These are phyloP conservation scores for Conus ventricosus DNA, from an alignment of 1,140 invertebrate species.

Conservation along the genomic window DNA sequence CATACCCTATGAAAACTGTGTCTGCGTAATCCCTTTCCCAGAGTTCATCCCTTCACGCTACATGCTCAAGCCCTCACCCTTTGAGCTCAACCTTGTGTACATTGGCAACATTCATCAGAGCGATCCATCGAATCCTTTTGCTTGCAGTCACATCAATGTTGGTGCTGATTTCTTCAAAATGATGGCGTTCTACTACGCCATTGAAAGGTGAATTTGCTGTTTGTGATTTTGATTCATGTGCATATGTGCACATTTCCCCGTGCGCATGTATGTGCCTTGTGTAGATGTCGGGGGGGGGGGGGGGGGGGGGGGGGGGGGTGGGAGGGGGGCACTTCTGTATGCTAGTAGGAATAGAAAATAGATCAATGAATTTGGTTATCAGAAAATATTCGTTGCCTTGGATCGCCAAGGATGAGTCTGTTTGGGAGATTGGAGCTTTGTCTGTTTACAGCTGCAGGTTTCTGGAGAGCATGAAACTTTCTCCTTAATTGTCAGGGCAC, in stretches of 20 bases:
- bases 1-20: conserved; percentile 32
- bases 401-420: too few relatives aligned
- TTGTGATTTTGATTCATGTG: background rate
- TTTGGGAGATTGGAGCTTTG: too few relatives aligned
- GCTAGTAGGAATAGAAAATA: background rate
- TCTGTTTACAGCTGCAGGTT: too few relatives aligned
- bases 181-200: conserved; percentile 61
- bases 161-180: conserved; percentile 63
- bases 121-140: conserved; percentile 46
- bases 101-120: conserved; percentile 66
- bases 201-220: background rate
- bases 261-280: too few relatives aligned
- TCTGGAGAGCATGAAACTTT: too few relatives aligned
- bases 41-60: conserved; percentile 63
- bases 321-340: background rate
- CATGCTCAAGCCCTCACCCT: conserved; percentile 59
- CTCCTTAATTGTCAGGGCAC: too few relatives aligned
- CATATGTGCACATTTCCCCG: background rate
- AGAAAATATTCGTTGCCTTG: too few relatives aligned
- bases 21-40: conserved; percentile 59
- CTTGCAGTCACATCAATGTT: conserved; percentile 64
- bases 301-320: too few relatives aligned
- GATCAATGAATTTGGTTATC: too few relatives aligned
- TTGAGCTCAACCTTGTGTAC: conserved; percentile 64
- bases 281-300: too few relatives aligned